These are phyloP conservation scores for Camponotus pennsylvanicus DNA, from an alignment of 1,140 invertebrate species.

Conservation along the genomic window DNA sequence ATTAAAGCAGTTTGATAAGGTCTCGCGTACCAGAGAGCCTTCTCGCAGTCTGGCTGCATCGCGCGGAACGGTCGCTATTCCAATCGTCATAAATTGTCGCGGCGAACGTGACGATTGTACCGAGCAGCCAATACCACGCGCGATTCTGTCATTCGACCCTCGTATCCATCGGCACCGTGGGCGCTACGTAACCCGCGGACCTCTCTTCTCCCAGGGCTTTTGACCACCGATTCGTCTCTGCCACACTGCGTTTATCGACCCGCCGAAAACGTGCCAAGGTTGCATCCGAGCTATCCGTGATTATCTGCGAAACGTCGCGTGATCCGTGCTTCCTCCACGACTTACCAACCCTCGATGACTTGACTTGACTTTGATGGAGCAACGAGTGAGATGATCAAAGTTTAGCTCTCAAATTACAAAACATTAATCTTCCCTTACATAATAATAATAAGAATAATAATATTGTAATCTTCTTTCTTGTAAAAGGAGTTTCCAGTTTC, in stretches of 20 bases:
- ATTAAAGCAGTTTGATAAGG: slow-evolving; percentile 76
- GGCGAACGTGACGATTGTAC: slow-evolving; percentile 76
- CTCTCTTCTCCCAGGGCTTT: slow-evolving; percentile 43
- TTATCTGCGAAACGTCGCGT: slow-evolving; percentile 34
- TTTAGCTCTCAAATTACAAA: neutral
- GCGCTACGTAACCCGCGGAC: slow-evolving; percentile 28
- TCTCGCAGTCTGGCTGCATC: slow-evolving; percentile 71
- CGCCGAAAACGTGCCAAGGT: slow-evolving; percentile 55
- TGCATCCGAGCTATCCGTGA: slow-evolving; percentile 43
- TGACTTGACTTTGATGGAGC: neutral
- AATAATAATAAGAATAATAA: neutral
- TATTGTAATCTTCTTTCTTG: neutral
- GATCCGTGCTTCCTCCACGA: neutral
- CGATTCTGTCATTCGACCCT: slow-evolving; percentile 73
- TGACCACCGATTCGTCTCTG: slow-evolving; percentile 60
- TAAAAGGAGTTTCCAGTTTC: neutral
- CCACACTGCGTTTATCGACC: slow-evolving; percentile 43
- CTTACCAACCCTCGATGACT: neutral
- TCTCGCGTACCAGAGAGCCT: slow-evolving; percentile 49
- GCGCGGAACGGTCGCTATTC: slow-evolving; percentile 74
- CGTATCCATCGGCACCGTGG: slow-evolving; percentile 27
- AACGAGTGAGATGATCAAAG: neutral
- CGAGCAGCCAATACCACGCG: slow-evolving; percentile 73
- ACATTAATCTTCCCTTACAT: slow-evolving; percentile 3
- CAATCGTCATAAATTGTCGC: slow-evolving; percentile 80